Conservation (phyloP, 2,888 invertebrate species). For the Leuctra nigra region DNA sequence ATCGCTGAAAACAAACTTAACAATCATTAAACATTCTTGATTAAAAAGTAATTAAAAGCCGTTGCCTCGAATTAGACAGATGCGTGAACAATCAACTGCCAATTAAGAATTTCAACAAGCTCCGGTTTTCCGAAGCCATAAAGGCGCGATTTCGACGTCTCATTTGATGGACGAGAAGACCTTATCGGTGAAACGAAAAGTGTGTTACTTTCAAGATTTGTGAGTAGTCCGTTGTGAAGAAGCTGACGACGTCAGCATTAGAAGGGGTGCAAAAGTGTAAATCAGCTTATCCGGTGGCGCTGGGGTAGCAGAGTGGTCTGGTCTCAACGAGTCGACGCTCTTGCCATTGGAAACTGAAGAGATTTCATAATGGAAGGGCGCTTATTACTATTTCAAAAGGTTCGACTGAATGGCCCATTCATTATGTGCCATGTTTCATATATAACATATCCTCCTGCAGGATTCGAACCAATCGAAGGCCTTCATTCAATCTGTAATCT, state of each 20-base stretch:
- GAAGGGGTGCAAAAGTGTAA: slow-evolving; percentile 7
- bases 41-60: slow-evolving; percentile 10
- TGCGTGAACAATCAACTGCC: slow-evolving; percentile 1
- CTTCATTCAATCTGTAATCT: no score
- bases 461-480: slow-evolving; percentile 10
- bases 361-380: background rate
- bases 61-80: slow-evolving; percentile 3
- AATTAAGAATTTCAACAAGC: background rate
- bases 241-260: background rate
- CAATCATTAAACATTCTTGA: slow-evolving; percentile 8
- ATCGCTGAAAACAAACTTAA: background rate
- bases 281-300: slow-evolving; percentile 15
- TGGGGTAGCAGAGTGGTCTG: background rate
- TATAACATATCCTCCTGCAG: slow-evolving; percentile 2
- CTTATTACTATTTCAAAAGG: slow-evolving; percentile 13
- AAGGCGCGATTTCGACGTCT: background rate
- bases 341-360: background rate
- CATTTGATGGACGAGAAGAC: slow-evolving; percentile 12
- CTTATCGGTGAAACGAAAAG: slow-evolving; percentile 14
- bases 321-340: background rate
- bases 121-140: background rate
- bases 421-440: slow-evolving; percentile 11
- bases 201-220: slow-evolving; percentile 17
- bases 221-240: slow-evolving; percentile 4
- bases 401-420: slow-evolving; percentile 13